These are phyloP conservation scores for Drosophila infuscata DNA, from an alignment of 2,888 invertebrate genomes.

Conservation along the genomic window DNA sequence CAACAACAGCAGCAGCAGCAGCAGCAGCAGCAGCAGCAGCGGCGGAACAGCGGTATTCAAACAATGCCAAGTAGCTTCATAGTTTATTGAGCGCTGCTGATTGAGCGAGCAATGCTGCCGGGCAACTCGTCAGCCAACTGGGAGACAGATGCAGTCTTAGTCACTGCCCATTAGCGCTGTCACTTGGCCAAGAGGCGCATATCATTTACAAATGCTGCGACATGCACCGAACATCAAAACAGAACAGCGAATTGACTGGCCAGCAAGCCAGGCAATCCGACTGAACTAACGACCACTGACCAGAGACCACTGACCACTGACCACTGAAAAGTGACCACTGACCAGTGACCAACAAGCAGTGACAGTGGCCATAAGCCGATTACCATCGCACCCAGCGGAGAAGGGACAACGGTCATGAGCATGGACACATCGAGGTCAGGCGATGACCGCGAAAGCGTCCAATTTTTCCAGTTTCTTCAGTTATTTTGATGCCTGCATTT, in stretches of 20 bases:
- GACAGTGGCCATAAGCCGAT: constrained; percentile 50
- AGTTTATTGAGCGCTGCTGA: constrained; percentile 70
- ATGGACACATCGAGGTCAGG: constrained; percentile 41
- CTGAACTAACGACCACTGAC: constrained; percentile 19
- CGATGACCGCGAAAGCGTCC: constrained; percentile 6
- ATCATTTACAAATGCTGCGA: constrained; percentile 71
- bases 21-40: constrained; percentile 3
- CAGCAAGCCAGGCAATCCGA: constrained; percentile 1
- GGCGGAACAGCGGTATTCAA: constrained; percentile 43
- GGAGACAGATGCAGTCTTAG: constrained; percentile 14
- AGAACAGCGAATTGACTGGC: constrained; percentile 36
- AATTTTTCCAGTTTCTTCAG: constrained; percentile 22
- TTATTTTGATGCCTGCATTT: constrained; percentile 34
- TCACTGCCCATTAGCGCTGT: constrained; percentile 67
- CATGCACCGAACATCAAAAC: constrained; percentile 57
- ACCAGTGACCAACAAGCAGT: constrained; percentile 1
- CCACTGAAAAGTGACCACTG: not conserved
- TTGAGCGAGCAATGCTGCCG: constrained; percentile 57
- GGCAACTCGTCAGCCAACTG: constrained; percentile 31
- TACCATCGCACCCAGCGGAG: constrained; percentile 30
- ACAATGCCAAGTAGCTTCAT: constrained; percentile 68
- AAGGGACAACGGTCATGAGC: not conserved
- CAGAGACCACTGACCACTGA: constrained; percentile 1
- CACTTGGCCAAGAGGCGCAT: constrained; percentile 60
- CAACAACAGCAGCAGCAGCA: constrained; percentile 2